Evolutionary conservation across 2,888 invertebrate species (phyloP).

Genomic region (Caenorhabditis sulstoni): DNA sequence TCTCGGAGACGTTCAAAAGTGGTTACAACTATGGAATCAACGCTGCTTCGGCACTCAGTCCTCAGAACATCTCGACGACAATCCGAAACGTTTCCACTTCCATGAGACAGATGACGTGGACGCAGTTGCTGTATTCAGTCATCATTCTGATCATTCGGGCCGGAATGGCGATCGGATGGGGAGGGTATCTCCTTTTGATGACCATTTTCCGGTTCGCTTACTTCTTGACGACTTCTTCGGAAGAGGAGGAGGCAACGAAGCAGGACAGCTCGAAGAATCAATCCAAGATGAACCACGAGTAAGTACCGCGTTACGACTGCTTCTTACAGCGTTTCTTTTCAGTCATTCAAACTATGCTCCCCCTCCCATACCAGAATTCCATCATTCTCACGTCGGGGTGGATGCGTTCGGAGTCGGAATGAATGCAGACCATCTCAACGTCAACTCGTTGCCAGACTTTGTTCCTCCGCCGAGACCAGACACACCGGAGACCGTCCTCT

Average conservation of each 20-base stretch:
- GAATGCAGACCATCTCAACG: conserved; percentile 56
- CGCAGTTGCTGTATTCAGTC: conserved; percentile 73
- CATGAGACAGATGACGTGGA: conserved; percentile 76
- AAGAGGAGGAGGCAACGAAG: conserved; percentile 71
- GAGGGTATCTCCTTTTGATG: conserved; percentile 61
- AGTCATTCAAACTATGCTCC: conserved; percentile 54
- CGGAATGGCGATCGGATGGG: conserved; percentile 65
- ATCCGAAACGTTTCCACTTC: conserved; percentile 44
- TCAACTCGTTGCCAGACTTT: conserved; percentile 58
- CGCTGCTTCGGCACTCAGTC: conserved; percentile 75
- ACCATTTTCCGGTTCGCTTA: conserved; percentile 76
- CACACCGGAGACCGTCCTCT: conserved; percentile 33
- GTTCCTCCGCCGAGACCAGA: conserved; percentile 57
- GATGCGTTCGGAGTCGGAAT: conserved; percentile 77
- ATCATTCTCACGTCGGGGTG: conserved; percentile 70
- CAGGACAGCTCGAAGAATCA: conserved; percentile 26
- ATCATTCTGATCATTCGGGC: conserved; percentile 64
- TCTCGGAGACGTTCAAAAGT: conserved; percentile 77
- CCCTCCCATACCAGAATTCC: conserved; percentile 69
- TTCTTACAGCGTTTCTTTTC: background rate
- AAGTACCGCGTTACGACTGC: background rate
- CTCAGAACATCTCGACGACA: conserved; percentile 74
- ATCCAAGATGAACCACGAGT: conserved; percentile 43
- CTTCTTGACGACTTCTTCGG: conserved; percentile 74
- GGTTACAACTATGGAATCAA: conserved; percentile 76